Evolutionary conservation across 2,113 vertebrate genomes (phyloP).

Genomic region (Polypterus senegalus): DNA sequence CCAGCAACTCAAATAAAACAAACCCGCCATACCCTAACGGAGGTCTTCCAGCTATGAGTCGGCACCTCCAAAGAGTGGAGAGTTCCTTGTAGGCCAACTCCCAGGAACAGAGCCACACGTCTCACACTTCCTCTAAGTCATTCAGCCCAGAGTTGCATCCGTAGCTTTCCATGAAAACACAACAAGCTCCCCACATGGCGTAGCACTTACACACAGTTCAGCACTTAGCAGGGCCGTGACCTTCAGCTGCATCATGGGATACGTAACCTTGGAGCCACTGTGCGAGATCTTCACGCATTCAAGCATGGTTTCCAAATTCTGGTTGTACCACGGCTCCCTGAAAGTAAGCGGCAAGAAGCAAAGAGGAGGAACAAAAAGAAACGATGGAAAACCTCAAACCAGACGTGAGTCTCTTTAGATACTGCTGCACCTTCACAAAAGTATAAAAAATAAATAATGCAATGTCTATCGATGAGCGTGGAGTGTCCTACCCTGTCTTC

Average conservation of each 20-base stretch:
- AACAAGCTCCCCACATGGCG: too few relatives aligned
- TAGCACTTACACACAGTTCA: conserved; percentile 63
- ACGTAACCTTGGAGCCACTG: conserved; percentile 40
- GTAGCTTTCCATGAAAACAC: too few relatives aligned
- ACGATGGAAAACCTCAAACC: neutral
- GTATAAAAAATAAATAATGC: neutral
- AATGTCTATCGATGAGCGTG: neutral
- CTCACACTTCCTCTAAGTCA: too few relatives aligned
- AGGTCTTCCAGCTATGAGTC: too few relatives aligned
- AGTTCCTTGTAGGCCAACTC: too few relatives aligned
- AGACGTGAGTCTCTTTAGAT: neutral
- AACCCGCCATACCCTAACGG: too few relatives aligned
- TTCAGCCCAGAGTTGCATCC: too few relatives aligned
- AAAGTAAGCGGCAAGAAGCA: neutral
- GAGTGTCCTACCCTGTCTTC: conserved; percentile 23
- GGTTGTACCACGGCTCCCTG: conserved; percentile 56
- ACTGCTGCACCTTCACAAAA: neutral
- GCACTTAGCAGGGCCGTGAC: conserved; percentile 67
- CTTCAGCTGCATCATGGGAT: conserved; percentile 80
- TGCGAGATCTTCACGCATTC: conserved; percentile 68
- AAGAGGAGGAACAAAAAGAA: neutral
- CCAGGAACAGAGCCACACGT: too few relatives aligned
- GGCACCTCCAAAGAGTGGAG: too few relatives aligned
- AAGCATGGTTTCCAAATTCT: conserved; percentile 58
- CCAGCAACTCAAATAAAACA: neutral